Conservation (phyloP, 2,888 invertebrate species). For the Lepidocyrtoides sp. region DNA sequence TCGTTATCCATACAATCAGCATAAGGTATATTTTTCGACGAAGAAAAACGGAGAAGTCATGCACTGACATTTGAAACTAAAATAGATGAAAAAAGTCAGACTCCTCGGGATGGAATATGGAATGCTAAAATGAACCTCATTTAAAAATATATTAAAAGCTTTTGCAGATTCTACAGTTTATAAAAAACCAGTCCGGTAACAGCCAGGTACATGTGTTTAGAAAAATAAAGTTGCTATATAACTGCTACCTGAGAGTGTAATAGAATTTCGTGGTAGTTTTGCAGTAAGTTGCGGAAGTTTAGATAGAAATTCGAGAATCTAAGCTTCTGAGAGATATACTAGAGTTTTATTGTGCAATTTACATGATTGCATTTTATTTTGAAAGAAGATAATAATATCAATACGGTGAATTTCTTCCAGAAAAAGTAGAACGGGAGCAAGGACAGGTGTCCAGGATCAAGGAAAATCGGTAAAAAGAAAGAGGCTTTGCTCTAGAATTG, state of each 20-base stretch:
- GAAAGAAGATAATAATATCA: background rate
- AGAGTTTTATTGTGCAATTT: constrained; percentile 42
- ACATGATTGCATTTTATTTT: constrained; percentile 24
- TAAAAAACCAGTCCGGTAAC: background rate
- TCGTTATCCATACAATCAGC: background rate
- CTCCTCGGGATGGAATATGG: background rate
- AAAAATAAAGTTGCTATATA: background rate
- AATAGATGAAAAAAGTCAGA: constrained; percentile 40
- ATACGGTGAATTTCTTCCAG: background rate
- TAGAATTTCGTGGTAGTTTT: constrained; percentile 28
- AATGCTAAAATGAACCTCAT: constrained; percentile 49
- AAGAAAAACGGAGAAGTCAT: background rate
- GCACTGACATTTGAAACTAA: background rate
- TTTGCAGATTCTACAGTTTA: background rate
- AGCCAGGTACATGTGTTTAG: background rate
- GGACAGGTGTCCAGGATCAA: constrained; percentile 8
- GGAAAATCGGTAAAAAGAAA: too few relatives aligned
- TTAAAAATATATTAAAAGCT: constrained; percentile 60
- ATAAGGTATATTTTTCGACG: background rate
- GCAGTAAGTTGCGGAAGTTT: constrained; percentile 33
- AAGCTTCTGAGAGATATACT: constrained; percentile 3
- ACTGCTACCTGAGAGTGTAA: background rate
- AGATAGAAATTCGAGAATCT: constrained; percentile 41
- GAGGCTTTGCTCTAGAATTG: too few relatives aligned
- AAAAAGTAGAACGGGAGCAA: background rate